A percentile compares a stretch with the other conserved stretches of the same genome.
Conservation (phyloP, 2,797 vertebrate species). For the Phoeniculus purpureus region DNA sequence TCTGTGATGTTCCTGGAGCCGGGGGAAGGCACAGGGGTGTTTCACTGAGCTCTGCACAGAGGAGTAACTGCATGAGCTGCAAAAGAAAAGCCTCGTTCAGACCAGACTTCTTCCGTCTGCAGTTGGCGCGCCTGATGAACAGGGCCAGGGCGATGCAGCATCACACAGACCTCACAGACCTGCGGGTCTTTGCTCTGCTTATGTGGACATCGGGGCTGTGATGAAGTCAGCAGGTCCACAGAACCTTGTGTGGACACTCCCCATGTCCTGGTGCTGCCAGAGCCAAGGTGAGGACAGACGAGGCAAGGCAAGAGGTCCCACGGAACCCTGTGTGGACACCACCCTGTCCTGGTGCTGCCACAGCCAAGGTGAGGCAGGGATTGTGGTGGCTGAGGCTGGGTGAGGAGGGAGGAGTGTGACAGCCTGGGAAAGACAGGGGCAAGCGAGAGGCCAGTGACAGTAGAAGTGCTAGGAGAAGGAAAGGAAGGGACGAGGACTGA, state of each 20-base stretch:
- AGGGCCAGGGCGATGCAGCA: neutral
- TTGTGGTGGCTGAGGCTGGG: neutral
- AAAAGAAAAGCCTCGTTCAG: neutral
- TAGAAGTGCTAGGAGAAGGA: neutral
- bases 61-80: neutral
- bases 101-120: neutral
- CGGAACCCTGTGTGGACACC: too few relatives aligned
- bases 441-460: constrained; percentile 4
- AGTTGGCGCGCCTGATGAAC: neutral
- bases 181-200: neutral
- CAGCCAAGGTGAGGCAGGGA: neutral
- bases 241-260: too few relatives aligned
- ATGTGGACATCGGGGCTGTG: neutral
- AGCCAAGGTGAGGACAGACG: neutral
- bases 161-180: neutral
- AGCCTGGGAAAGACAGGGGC: constrained; percentile 15
- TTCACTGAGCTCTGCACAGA: neutral
- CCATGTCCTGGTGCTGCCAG: neutral
- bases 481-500: constrained; percentile 37
- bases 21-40: neutral
- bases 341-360: neutral
- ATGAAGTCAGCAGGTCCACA: neutral
- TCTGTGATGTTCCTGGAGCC: neutral
- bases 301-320: too few relatives aligned
- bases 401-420: neutral